Conservation (phyloP, 2,113 vertebrate species). For the Cyprinodon variegatus region DNA sequence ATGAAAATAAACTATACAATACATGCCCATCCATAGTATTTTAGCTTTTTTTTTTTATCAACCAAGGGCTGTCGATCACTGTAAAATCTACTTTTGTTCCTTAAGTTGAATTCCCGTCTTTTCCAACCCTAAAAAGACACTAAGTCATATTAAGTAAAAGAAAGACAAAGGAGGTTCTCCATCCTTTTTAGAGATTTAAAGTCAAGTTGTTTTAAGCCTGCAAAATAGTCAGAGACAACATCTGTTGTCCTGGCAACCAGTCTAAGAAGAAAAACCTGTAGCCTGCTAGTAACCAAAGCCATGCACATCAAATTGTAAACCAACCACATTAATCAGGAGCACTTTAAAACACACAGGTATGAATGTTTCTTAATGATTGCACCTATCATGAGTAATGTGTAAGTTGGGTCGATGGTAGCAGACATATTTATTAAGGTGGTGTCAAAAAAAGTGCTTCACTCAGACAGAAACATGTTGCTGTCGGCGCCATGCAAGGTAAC, state of each 20-base stretch:
- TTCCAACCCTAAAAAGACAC: too few relatives aligned
- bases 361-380: neutral
- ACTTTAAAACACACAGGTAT: neutral
- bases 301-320: slow-evolving; percentile 51
- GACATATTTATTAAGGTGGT: neutral
- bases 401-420: neutral
- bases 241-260: slow-evolving; percentile 49
- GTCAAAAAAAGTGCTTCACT: neutral
- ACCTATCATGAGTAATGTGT: neutral
- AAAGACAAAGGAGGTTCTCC: too few relatives aligned
- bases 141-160: too few relatives aligned
- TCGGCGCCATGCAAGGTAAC: slow-evolving; percentile 1
- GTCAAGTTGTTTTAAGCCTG: too few relatives aligned
- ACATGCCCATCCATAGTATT: too few relatives aligned
- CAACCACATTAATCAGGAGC: slow-evolving; percentile 31
- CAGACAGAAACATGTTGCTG: neutral
- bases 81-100: too few relatives aligned
- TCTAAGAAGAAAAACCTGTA: slow-evolving; percentile 63
- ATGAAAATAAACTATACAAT: too few relatives aligned
- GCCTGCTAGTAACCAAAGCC: slow-evolving; percentile 37
- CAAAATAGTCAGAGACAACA: slow-evolving; percentile 34
- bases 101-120: too few relatives aligned
- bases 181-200: too few relatives aligned
- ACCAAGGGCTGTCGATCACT: too few relatives aligned
- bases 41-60: too few relatives aligned